Conservation (phyloP, 2,797 vertebrate species). For the Enteromius afrohamiltoni region DNA sequence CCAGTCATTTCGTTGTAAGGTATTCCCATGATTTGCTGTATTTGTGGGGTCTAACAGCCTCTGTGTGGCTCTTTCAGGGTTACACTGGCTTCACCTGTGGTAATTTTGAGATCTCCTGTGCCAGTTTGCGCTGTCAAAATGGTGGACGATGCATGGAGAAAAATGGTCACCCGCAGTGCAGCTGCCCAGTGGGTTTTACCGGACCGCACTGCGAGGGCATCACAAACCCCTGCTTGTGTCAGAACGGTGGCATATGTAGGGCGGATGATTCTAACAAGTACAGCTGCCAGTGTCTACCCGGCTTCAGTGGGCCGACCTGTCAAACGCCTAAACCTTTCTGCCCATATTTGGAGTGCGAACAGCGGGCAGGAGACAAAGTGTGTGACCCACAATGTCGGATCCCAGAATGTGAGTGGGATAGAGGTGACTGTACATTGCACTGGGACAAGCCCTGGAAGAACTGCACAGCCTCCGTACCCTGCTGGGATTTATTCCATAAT, state of each 20-base stretch:
- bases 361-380: conserved; percentile 77
- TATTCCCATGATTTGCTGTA: not conserved
- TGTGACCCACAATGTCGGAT: conserved; percentile 90
- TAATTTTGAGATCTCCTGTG: conserved; percentile 81
- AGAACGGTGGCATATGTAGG: conserved; percentile 86
- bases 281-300: conserved; percentile 79
- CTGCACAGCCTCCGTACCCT: conserved; percentile 78
- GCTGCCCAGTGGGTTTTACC: conserved; percentile 78
- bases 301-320: conserved; percentile 81
- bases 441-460: conserved; percentile 85
- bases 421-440: conserved; percentile 89
- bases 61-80: conserved; percentile 72
- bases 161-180: conserved; percentile 76
- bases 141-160: conserved; percentile 82
- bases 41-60: conserved; percentile 3
- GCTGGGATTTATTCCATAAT: conserved; percentile 88
- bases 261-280: conserved; percentile 74
- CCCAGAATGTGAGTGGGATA: conserved; percentile 89
- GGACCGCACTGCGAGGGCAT: conserved; percentile 79
- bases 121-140: conserved; percentile 83
- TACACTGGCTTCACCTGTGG: conserved; percentile 86
- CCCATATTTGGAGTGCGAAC: conserved; percentile 74
- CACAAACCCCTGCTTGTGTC: conserved; percentile 78
- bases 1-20: not conserved
- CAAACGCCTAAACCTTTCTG: conserved; percentile 66